These are phyloP conservation scores for Hippocampus kuda DNA, from an alignment of 2,797 vertebrate genomes.

Conservation along the genomic window DNA sequence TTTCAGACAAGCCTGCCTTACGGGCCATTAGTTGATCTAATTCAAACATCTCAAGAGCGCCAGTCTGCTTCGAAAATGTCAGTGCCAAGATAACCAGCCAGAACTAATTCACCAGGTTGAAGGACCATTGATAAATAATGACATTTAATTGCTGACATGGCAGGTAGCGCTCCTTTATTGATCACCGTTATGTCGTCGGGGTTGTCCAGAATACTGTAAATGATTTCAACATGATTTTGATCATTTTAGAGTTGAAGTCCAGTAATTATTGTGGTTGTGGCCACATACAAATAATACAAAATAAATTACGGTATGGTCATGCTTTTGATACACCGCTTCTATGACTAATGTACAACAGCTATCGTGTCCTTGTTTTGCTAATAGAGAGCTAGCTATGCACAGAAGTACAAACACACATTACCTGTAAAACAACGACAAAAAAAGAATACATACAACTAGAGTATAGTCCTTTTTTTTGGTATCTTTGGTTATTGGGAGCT, in stretches of 20 bases:
- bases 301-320: neutral
- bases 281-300: too few species aligned
- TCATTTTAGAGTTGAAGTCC: neutral
- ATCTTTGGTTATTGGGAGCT: too few species aligned
- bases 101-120: neutral
- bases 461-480: neutral
- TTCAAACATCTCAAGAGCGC: neutral
- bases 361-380: conserved; percentile 32
- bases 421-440: too few species aligned
- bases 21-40: neutral
- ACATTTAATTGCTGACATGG: conserved; percentile 1
- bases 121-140: neutral
- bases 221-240: neutral
- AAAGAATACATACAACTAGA: too few species aligned
- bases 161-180: neutral
- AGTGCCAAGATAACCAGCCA: conserved; percentile 12
- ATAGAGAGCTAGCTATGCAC: conserved; percentile 38
- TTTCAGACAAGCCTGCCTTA: neutral
- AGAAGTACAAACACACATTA: neutral
- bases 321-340: neutral
- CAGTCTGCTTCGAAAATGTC: conserved; percentile 5
- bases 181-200: neutral
- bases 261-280: neutral
- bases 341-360: neutral
- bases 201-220: neutral